A percentile compares a stretch with the other conserved stretches of the same genome.
Evolutionary conservation across 2,113 vertebrate genomes (phyloP).

Genomic region (Pao palembangensis): DNA sequence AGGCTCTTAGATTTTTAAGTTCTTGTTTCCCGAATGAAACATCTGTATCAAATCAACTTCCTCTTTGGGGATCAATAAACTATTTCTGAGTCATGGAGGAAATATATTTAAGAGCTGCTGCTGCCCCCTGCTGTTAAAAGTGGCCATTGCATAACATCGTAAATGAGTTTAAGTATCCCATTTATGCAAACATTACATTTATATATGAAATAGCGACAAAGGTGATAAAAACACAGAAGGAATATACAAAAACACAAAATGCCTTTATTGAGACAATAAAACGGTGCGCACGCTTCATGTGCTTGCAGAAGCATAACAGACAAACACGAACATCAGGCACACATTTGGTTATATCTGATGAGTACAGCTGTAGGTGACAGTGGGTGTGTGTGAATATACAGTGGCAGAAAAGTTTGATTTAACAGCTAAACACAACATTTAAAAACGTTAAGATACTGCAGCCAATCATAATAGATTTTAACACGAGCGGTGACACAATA

Average conservation of each 20-base stretch:
- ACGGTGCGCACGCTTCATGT: conserved; percentile 22
- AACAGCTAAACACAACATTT: no score
- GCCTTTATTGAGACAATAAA: conserved; percentile 60
- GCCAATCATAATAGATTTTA: no score
- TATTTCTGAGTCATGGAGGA: neutral
- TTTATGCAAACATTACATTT: neutral
- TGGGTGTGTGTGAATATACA: neutral
- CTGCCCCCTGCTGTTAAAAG: conserved; percentile 47
- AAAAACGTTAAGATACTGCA: no score
- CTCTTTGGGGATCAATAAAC: no score
- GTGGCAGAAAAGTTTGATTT: neutral
- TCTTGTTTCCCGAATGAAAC: neutral
- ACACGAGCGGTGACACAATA: no score
- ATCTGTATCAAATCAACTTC: neutral
- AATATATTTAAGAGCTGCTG: neutral
- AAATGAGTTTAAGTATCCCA: neutral
- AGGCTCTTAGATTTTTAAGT: neutral
- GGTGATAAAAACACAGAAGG: conserved; percentile 13
- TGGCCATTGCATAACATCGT: no score
- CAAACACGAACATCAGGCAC: conserved; percentile 51
- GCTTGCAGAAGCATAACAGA: conserved; percentile 24
- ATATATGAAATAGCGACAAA: neutral
- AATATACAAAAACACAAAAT: conserved; percentile 56
- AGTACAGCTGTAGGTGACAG: conserved; percentile 22
- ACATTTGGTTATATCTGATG: conserved; percentile 36